These are phyloP conservation scores for Muscina levida DNA, from an alignment of 2,888 invertebrate species.

Conservation along the genomic window DNA sequence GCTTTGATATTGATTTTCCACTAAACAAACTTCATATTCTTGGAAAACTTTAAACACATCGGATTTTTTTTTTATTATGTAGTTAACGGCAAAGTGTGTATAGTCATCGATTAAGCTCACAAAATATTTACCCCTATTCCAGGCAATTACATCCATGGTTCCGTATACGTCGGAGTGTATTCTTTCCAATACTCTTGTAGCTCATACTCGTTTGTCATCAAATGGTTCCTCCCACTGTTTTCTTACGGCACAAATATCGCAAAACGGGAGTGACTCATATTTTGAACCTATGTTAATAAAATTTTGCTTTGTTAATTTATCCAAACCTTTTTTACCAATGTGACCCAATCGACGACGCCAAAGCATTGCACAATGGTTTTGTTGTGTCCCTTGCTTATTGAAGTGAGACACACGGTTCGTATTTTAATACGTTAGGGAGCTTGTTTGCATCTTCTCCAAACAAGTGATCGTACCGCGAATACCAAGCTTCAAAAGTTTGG, in stretches of 20 bases:
- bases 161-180: slow-evolving; percentile 57
- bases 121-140: slow-evolving; percentile 19
- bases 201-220: slow-evolving; percentile 14
- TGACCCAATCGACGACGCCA: too few relatives aligned
- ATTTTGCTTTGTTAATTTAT: not conserved
- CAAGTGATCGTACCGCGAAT: too few relatives aligned
- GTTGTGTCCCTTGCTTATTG: too few relatives aligned
- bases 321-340: not conserved
- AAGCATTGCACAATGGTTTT: too few relatives aligned
- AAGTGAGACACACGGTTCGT: too few relatives aligned
- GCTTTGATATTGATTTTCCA: slow-evolving; percentile 2
- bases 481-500: too few relatives aligned
- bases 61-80: slow-evolving; percentile 7
- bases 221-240: slow-evolving; percentile 25
- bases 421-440: too few relatives aligned
- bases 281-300: not conserved
- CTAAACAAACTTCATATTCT: not conserved
- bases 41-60: not conserved
- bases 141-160: slow-evolving; percentile 18
- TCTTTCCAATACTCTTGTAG: not conserved
- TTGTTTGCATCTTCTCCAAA: too few relatives aligned
- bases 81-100: slow-evolving; percentile 6
- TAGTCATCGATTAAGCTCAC: not conserved
- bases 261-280: not conserved
- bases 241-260: slow-evolving; percentile 8